phyloP scores from a whole-genome alignment of 2,113 vertebrate genomes.

The Bettongia penicillata region DNA sequence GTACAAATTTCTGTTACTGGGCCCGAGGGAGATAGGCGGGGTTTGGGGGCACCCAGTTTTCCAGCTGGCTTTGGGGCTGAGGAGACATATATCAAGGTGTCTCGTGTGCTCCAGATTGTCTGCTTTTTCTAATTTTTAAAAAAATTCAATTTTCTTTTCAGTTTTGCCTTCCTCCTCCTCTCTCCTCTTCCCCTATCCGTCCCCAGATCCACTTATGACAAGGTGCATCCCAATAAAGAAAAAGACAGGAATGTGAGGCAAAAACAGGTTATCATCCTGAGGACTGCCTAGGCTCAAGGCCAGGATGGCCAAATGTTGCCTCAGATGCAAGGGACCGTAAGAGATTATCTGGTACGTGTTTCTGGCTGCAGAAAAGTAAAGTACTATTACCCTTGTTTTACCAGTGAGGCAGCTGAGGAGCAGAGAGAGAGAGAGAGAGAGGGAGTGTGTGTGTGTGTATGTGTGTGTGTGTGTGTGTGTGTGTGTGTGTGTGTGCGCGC shows the following conservation, averaged over 20 bases:
- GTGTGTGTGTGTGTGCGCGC: no score
- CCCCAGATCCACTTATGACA: not conserved
- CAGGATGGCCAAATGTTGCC: not conserved
- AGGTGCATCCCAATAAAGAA: not conserved
- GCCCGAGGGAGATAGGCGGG: slow-evolving; percentile 1
- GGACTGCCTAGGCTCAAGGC: not conserved
- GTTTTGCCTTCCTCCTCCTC: not conserved
- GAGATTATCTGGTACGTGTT: not conserved
- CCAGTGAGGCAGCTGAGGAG: not conserved
- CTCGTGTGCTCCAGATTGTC: not conserved
- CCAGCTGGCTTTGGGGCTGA: not conserved
- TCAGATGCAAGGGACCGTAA: not conserved
- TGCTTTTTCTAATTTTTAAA: not conserved
- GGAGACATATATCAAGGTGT: not conserved
- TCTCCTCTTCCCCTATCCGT: not conserved
- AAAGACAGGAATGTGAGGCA: not conserved
- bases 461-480: no score
- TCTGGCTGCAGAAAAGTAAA: not conserved
- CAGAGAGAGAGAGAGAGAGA: not conserved
- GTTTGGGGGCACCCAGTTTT: not conserved
- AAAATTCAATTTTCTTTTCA: not conserved
- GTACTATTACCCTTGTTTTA: not conserved
- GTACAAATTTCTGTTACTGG: not conserved
- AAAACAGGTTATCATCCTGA: not conserved
- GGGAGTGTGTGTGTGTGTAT: no score